These are phyloP conservation scores for Galeopterus variegatus DNA, from an alignment of 2,113 vertebrate genomes.

Conservation along the genomic window DNA sequence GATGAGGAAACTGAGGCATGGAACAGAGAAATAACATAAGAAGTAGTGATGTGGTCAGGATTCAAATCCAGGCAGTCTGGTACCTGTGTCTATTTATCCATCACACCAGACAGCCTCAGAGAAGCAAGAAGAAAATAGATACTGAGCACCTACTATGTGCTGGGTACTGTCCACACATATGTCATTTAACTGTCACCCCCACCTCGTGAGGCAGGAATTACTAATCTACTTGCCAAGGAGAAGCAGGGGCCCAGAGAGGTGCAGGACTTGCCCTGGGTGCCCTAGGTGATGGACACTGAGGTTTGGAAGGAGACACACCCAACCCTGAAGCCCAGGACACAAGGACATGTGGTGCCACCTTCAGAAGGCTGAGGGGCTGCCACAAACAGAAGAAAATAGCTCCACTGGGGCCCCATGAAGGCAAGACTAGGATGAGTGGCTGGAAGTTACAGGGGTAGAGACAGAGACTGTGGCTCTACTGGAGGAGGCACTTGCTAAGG, in stretches of 20 bases:
- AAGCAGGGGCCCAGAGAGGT: background rate
- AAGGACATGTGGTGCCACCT: background rate
- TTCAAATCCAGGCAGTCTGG: background rate
- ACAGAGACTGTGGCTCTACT: background rate
- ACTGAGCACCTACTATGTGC: background rate
- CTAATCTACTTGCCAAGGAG: background rate
- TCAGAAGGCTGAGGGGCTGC: background rate
- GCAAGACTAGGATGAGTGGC: background rate
- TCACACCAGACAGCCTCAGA: background rate
- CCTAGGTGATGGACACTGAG: background rate
- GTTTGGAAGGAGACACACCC: background rate
- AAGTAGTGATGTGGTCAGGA: background rate
- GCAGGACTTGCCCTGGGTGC: background rate
- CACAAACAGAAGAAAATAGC: background rate
- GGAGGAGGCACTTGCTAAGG: background rate
- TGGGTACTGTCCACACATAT: background rate
- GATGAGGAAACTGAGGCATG: constrained; percentile 4
- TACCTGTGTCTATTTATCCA: background rate
- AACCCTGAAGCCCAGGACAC: background rate
- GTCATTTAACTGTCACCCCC: background rate
- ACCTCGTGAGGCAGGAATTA: background rate
- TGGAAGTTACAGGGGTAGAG: background rate
- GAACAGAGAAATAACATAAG: background rate
- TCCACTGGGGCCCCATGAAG: background rate
- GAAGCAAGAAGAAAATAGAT: background rate